Percentiles rank a stretch among this genome's conserved stretches.
Conservation (phyloP, 1,140 invertebrate species). For the Hylaeus anthracinus region DNA sequence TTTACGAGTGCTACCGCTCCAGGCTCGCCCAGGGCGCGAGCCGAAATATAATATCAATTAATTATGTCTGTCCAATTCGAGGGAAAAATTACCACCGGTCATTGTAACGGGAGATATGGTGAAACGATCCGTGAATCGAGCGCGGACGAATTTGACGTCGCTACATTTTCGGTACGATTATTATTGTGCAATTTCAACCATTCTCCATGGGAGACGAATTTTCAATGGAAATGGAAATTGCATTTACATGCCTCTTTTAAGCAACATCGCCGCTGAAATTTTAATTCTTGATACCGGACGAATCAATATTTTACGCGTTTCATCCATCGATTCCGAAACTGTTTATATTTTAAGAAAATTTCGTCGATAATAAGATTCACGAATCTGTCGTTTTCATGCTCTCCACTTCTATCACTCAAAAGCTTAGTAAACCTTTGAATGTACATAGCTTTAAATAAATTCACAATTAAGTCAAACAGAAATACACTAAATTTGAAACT, state of each 20-base stretch:
- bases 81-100: conserved; percentile 13
- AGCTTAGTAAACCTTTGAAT: too few species aligned
- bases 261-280: neutral
- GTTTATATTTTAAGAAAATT: too few species aligned
- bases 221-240: conserved; percentile 28
- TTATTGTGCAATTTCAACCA: conserved; percentile 22
- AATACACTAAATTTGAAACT: too few species aligned
- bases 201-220: neutral
- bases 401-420: too few species aligned
- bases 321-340: neutral
- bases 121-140: conserved; percentile 35
- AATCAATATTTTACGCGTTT: neutral
- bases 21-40: too few species aligned
- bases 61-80: conserved; percentile 17
- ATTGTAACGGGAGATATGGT: neutral
- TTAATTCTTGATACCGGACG: neutral
- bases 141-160: conserved; percentile 14
- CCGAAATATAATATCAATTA: conserved; percentile 34
- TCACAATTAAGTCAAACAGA: too few species aligned
- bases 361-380: too few species aligned
- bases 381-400: too few species aligned
- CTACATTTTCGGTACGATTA: conserved; percentile 33
- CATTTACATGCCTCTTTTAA: neutral
- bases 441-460: too few species aligned
- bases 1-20: neutral